A percentile compares a stretch with the other conserved stretches of the same genome.
Evolutionary conservation across 1,140 invertebrate species (phyloP).

Genomic region (Zaprionus lachaisei): DNA sequence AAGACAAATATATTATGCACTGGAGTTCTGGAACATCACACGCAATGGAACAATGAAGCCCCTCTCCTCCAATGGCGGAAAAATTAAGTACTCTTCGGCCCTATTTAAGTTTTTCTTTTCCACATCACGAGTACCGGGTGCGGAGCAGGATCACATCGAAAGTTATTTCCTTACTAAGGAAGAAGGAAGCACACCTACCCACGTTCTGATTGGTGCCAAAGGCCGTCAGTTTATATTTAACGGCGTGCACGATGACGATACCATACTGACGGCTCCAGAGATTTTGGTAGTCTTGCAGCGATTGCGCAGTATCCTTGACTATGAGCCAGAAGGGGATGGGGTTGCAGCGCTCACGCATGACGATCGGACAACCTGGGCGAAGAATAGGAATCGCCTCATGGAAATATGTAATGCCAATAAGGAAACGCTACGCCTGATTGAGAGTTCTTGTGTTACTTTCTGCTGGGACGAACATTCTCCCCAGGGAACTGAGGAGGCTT

Average conservation of each 20-base stretch:
- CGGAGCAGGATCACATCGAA: conserved; percentile 86
- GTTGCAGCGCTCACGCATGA: conserved; percentile 88
- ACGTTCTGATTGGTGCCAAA: conserved; percentile 86
- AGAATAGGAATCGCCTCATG: conserved; percentile 84
- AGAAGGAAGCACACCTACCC: conserved; percentile 69
- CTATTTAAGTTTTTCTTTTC: conserved; percentile 90
- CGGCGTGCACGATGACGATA: conserved; percentile 77
- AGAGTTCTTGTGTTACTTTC: conserved; percentile 86
- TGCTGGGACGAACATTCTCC: conserved; percentile 86
- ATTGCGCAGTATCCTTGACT: conserved; percentile 84
- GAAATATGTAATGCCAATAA: conserved; percentile 87
- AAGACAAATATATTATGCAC: conserved; percentile 64
- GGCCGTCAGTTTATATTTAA: conserved; percentile 85
- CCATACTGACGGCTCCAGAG: conserved; percentile 73
- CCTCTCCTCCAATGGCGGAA: conserved; percentile 86
- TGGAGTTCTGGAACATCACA: conserved; percentile 82
- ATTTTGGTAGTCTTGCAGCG: conserved; percentile 86
- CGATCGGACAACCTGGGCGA: conserved; percentile 88
- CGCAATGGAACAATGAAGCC: conserved; percentile 86
- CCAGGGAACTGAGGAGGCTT: conserved; percentile 81
- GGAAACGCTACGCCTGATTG: conserved; percentile 87
- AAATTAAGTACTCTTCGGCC: conserved; percentile 78
- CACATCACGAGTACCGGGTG: conserved; percentile 89
- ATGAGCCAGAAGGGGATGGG: conserved; percentile 85
- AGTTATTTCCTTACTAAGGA: conserved; percentile 78